phyloP scores from a whole-genome alignment of 2,113 vertebrate species.

The Gambusia holbrooki region DNA sequence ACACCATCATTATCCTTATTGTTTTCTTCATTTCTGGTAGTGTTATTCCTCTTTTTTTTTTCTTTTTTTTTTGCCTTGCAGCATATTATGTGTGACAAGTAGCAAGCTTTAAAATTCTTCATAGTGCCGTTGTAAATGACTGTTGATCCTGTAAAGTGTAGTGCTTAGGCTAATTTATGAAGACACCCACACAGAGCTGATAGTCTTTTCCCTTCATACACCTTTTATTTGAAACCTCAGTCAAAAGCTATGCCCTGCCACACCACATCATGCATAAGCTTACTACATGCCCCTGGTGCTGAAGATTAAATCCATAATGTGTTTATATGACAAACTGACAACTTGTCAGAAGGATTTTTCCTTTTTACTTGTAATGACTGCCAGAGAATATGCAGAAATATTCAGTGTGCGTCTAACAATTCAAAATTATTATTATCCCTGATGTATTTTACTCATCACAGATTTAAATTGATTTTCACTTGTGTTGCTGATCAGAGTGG shows the following conservation, averaged over 20 bases:
- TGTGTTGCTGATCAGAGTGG: slow-evolving; percentile 54
- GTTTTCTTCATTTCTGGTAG: slow-evolving; percentile 49
- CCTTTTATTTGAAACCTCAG: slow-evolving; percentile 77
- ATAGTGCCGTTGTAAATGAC: slow-evolving; percentile 72
- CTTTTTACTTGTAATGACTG: slow-evolving; percentile 33
- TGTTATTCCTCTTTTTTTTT: slow-evolving; percentile 28
- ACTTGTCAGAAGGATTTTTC: slow-evolving; percentile 69
- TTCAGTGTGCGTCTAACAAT: slow-evolving; percentile 52
- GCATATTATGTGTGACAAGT: slow-evolving; percentile 40
- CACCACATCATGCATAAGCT: slow-evolving; percentile 74
- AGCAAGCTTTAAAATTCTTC: slow-evolving; percentile 66
- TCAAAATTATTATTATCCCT: slow-evolving; percentile 61
- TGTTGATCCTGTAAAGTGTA: slow-evolving; percentile 73
- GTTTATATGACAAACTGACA: slow-evolving; percentile 68
- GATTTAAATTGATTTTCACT: slow-evolving; percentile 65
- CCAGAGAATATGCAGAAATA: slow-evolving; percentile 67
- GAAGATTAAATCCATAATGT: slow-evolving; percentile 70
- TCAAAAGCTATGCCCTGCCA: slow-evolving; percentile 74
- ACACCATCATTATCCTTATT: slow-evolving; percentile 39
- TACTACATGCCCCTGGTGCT: slow-evolving; percentile 67
- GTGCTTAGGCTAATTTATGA: slow-evolving; percentile 76
- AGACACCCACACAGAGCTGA: slow-evolving; percentile 78
- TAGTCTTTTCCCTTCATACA: slow-evolving; percentile 74
- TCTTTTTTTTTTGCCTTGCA: slow-evolving; percentile 25
- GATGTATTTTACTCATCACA: slow-evolving; percentile 52